Evolutionary conservation across 2,113 vertebrate species (phyloP).

Genomic region (Cololabis saira): DNA sequence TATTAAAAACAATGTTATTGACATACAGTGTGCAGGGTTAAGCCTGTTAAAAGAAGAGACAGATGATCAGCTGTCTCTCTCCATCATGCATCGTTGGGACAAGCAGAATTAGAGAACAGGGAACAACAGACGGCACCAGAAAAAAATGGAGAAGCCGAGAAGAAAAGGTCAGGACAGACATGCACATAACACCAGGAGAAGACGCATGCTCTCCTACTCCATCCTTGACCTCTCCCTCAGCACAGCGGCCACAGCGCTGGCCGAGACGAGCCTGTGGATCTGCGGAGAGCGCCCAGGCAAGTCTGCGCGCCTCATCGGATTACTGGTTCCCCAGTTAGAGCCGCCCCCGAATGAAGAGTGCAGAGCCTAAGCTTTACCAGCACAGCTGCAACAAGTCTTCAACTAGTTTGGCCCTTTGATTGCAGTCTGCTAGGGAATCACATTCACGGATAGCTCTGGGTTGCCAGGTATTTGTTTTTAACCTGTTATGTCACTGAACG

Average conservation of each 20-base stretch:
- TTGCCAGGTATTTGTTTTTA: neutral
- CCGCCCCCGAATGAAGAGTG: constrained; percentile 17
- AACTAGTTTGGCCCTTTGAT: constrained; percentile 8
- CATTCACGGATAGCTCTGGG: too few species aligned
- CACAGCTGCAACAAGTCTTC: neutral
- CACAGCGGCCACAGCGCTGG: constrained; percentile 21
- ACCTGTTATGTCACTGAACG: neutral
- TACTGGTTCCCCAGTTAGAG: constrained; percentile 37
- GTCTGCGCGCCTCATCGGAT: constrained; percentile 33
- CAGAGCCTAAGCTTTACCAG: neutral
- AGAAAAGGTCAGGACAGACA: constrained; percentile 60
- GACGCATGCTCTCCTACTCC: constrained; percentile 65
- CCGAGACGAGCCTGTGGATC: constrained; percentile 29
- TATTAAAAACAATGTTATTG: constrained; percentile 44
- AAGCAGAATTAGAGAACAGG: constrained; percentile 50
- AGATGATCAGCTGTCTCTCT: constrained; percentile 39
- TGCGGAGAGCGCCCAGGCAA: constrained; percentile 33
- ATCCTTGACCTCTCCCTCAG: constrained; percentile 35
- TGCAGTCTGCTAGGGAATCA: neutral
- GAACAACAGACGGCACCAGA: constrained; percentile 47
- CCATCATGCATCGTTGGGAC: constrained; percentile 70
- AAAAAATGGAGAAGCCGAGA: constrained; percentile 31
- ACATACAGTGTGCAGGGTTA: constrained; percentile 38
- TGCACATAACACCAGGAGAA: constrained; percentile 71
- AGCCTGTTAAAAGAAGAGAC: constrained; percentile 47